phyloP scores from a whole-genome alignment of 1,140 invertebrate genomes.

The Trinorchestia longiramus region DNA sequence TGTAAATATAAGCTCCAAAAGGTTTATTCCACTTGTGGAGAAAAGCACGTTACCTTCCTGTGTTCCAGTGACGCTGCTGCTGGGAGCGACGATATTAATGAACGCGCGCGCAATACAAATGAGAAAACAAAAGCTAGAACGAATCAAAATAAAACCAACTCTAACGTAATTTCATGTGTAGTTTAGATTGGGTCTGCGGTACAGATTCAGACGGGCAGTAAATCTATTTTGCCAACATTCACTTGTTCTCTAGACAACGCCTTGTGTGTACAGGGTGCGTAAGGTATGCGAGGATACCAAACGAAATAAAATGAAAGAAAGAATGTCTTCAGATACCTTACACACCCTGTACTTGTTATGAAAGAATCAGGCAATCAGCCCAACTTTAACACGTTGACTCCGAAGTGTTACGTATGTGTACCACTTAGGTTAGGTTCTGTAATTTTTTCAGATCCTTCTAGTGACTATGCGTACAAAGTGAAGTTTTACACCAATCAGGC shows the following conservation, averaged over 20 bases:
- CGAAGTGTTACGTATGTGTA: no score
- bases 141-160: neutral
- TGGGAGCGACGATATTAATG: neutral
- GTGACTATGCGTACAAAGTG: no score
- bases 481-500: no score
- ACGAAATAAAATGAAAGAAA: no score
- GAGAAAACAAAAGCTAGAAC: neutral
- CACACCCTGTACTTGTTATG: no score
- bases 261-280: neutral
- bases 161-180: neutral
- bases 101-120: neutral
- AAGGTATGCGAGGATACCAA: no score
- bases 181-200: neutral
- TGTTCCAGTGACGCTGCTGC: neutral
- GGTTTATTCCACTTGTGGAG: neutral
- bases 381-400: no score
- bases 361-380: constrained; percentile 4
- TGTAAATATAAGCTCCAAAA: neutral
- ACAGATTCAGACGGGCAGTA: neutral
- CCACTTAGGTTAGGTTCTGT: no score
- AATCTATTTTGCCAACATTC: neutral
- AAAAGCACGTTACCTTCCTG: neutral
- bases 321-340: no score
- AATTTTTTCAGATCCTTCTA: no score
- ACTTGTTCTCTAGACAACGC: neutral